Evolutionary conservation across 2,888 invertebrate species (phyloP), one percentile per base, ranked within the genome.

Genomic region (Microctonus hyperodae): DNA sequence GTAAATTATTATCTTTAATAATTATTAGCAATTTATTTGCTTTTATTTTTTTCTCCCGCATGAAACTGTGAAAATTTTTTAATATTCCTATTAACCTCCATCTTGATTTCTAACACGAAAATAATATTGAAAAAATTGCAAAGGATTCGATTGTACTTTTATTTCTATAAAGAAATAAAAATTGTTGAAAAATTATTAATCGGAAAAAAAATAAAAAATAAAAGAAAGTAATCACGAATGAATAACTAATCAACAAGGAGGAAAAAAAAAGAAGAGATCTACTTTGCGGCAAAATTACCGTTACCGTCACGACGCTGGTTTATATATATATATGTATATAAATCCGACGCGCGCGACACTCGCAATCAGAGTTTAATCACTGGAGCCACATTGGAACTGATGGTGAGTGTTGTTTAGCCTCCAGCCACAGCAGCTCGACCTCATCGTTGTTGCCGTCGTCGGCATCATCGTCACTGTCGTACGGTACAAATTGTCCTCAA

Each of bases 301-400:
- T 76, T 76, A 74, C n/a, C 44, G 16, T 44, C 16, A n/a, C n/a
- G 16, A 44, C 44, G 16, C n/a, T 37, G 16, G 20, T 44, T 16
- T 40, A 4, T 44, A 44, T n/a, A 44, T 16, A 44, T 44, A 16
- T 44, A 44, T n/a, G n/a, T 40, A 40, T 40, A 40, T 13, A n/a
- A 3, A 40, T 40, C 1, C 20, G 16, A 7, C 16, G 71, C 69
- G 73, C 72, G 73, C 71, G 72, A 74, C 76, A 75, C 68, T 70
- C 61, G 71, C 69, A 70, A 77, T 77, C 76, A 74, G 74, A 70
- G 71, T 76, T 74, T 76, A 76, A 77, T 77, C 77, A 74, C 71
- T 64, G 16, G 69, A 70, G 71, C 71, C 70, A 65, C 74, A 76
- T 76, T 75, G 69, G 72, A 74, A 44, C 16, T 44, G 16, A 44